Percentiles rank a stretch among this genome's conserved stretches.
Evolutionary conservation across 2,797 vertebrate genomes (phyloP).

Genomic region (Protonibea diacanthus): DNA sequence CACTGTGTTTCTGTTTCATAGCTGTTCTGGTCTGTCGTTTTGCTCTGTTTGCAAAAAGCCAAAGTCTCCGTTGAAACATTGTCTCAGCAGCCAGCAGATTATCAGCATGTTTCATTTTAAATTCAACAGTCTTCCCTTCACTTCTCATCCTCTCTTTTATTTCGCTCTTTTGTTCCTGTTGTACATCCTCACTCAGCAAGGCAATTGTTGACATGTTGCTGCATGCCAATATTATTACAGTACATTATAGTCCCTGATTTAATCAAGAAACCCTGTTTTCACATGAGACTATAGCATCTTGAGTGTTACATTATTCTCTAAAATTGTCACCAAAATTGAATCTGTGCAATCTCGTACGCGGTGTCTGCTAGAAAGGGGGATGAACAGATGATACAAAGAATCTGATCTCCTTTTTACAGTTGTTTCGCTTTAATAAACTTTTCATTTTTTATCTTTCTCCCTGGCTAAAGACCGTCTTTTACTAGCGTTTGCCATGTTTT

Average conservation of each 20-base stretch:
- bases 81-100: not conserved
- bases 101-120: not conserved
- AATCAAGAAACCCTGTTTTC: not conserved
- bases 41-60: constrained; percentile 9
- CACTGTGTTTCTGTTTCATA: not conserved
- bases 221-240: not conserved
- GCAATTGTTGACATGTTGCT: not conserved
- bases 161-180: not conserved
- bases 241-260: not conserved
- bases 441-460: not conserved
- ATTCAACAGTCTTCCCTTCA: not conserved
- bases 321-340: not conserved
- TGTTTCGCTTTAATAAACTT: not conserved
- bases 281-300: not conserved
- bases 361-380: not conserved
- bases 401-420: not conserved
- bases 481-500: not conserved
- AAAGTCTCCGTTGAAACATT: not conserved
- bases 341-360: not conserved
- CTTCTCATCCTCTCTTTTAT: not conserved
- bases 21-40: not conserved
- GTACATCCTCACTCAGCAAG: not conserved
- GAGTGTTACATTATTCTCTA: not conserved
- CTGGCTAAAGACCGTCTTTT: not conserved
- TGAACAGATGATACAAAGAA: not conserved